phyloP scores from a whole-genome alignment of 2,888 invertebrate species.

The Clitarchus hookeri region DNA sequence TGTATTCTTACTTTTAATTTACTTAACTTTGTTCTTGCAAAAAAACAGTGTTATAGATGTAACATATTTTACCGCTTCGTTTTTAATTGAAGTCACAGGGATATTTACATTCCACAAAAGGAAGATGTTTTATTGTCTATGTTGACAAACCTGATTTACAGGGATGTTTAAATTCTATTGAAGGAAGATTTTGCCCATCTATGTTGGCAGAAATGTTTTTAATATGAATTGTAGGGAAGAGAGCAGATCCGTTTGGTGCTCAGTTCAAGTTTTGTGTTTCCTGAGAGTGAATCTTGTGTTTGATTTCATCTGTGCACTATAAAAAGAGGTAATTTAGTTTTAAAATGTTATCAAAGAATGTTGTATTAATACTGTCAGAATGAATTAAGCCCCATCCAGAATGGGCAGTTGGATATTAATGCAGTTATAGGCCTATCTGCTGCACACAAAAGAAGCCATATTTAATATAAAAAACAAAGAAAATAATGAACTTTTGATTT shows the following conservation, averaged over 20 bases:
- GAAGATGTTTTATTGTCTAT: background rate
- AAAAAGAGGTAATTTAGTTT: background rate
- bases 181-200: background rate
- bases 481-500: too few relatives aligned
- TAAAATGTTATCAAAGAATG: background rate
- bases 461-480: too few relatives aligned
- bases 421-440: too few relatives aligned
- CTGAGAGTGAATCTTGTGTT: background rate
- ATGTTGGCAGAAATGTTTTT: background rate
- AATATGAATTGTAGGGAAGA: background rate
- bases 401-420: too few relatives aligned
- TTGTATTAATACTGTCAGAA: background rate
- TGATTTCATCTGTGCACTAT: background rate
- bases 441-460: too few relatives aligned
- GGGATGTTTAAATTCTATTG: background rate
- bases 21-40: too few relatives aligned
- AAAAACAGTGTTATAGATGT: too few relatives aligned
- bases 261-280: background rate
- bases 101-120: background rate
- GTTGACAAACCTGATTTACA: background rate
- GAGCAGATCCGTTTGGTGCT: background rate
- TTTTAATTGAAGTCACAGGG: background rate
- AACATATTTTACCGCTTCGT: background rate
- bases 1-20: background rate
- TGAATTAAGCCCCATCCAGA: background rate